Base-by-base conservation (phyloP, 2,888 invertebrate species). In the Leptinotarsa juncta region DNA sequence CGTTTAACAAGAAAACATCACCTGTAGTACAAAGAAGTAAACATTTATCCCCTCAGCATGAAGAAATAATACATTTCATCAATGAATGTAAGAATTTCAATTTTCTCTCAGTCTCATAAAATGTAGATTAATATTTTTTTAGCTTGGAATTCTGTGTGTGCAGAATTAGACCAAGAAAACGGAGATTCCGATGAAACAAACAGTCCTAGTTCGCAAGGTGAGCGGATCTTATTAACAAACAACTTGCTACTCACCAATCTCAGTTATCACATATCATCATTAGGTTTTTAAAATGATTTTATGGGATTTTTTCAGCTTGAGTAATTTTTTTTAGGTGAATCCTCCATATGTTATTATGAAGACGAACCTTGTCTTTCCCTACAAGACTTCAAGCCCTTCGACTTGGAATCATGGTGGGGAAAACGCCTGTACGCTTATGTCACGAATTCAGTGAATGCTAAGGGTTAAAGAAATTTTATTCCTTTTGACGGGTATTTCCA, bases 381-480 rank as follows among this genome's bases (percentile, higher is more conserved):
- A 69, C 91, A 91, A 82, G 95, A 96, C 88, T 97, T 96, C 87
- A 94, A 95, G 84, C 95, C 96, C 23, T 96, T 96, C 85, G 96
- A 97, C 89, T 90, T 97, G 84, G 96, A 96, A 86, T 93, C 94
- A 53, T 96, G 96, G 94, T 96, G 96, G 96, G 96, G 96, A 77
- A 94, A 95, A 86, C 90, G 96, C 79, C 89, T 95, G 78, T 95
- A 94, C 89, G 94, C 95, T 84, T 95, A 94, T 87, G 94, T 96
- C 87, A 95, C 95, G 74, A 95, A 94, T 87, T 95, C 95, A 77
- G 82, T 82, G 48, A 85, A 83, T 73, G 76, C 78, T 81, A 79
- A 82, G 80, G 75, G 74, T 67, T 80, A 75, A 57, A 53, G 50
- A 42, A 70, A 42, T 42, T 10, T 23, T 71, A 42, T 62, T 62